Base-by-base conservation (phyloP, 2,113 vertebrate genomes). In the Zosterops pallidus region DNA sequence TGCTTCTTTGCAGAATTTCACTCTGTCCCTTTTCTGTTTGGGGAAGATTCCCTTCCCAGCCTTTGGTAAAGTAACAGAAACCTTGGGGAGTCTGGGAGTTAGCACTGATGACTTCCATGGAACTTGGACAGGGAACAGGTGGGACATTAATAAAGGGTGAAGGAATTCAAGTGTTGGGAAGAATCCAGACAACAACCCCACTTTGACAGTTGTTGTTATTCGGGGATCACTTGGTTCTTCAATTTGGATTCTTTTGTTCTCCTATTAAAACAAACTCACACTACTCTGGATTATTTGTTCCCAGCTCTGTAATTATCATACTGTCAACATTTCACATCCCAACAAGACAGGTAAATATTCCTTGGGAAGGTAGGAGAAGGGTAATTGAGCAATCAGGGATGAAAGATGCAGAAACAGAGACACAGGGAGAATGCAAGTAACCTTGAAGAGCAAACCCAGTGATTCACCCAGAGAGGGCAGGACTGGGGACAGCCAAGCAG, bases 341-440 rank as follows among this genome's bases (percentile, higher is more conserved):
- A 81, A 77, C 59, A 47, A 95, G 95, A 63, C 94, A 96, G 75
- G 89, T 69, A 80, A 94, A 89, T 83, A 92, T 88, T 96, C 90
- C 80, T 83, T 37, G 19, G 47, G 86, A 94, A 96, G 62, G 83
- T 1, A 56, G 89, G 71, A 88, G 86, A 89, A 93, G 74, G 77
- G 91, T 74, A 96, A 95, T 77, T 85, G 96, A 88, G 90, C 94
- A 92, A 94, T 82, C 92, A 89, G 60, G 86, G 88, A 80, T 94
- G 97, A 93, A 65, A 41, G 75, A 93, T 89, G 95, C n/a, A 24
- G 84, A 59, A 89, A 86, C 28, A 49, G 60, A 76, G 78, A 92
- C 46, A 75, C 28, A 35, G 86, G 86, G 57, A 83, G 93, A 90
- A 95, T 67, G 59, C 39, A 92, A 77, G 93, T 33, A 89, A 90